Base-by-base conservation (phyloP, 1,140 invertebrate species). In the Rhizoglyphus robini region DNA sequence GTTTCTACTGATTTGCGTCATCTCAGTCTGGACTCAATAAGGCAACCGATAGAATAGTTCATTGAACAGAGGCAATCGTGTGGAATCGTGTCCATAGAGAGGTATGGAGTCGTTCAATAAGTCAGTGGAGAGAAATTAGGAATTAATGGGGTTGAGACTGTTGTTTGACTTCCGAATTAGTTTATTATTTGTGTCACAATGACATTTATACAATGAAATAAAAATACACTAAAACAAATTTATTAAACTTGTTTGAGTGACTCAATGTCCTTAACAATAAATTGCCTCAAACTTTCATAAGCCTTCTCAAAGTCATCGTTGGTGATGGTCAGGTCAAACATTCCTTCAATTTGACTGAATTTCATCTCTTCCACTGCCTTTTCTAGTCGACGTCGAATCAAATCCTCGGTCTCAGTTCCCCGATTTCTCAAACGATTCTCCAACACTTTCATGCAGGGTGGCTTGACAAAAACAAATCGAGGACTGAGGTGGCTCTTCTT, bases 231-330 rank as follows among this genome's bases (percentile, higher is more conserved):
- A n/a, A n/a, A n/a, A n/a, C n/a, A n/a, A n/a, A n/a, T n/a, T n/a
- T n/a, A n/a, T n/a, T n/a, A n/a, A n/a, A n/a, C n/a, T 27, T 20
- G 11, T 57, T 63, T 67, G 23, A 67, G 41, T 13, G 59, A 58
- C 32, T 67, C 58, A 67, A 67, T 47, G 20, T 67, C 65, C 65
- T 78, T 72, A 4, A 80, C 68, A 63, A 88, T 78, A 76, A 86
- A 89, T 31, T 84, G 79, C 54, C 82, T 83, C 11, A 98, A 81
- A 67, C 87, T 79, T 62, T 79, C 72, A 76, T 97, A 98, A 13
- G 94, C 89, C 68, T 82, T 81, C n/a, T 94, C 87, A 29, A 97
- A 75, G 68, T 88, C 81, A 72, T 96, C 88, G 76, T 99, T 99
- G n/a, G 88, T 79, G 60, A 98, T 86, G 2, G 93, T 79, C 49